Evolutionary conservation across 2,888 invertebrate genomes (phyloP).

Genomic region (Aphodius granarius): DNA sequence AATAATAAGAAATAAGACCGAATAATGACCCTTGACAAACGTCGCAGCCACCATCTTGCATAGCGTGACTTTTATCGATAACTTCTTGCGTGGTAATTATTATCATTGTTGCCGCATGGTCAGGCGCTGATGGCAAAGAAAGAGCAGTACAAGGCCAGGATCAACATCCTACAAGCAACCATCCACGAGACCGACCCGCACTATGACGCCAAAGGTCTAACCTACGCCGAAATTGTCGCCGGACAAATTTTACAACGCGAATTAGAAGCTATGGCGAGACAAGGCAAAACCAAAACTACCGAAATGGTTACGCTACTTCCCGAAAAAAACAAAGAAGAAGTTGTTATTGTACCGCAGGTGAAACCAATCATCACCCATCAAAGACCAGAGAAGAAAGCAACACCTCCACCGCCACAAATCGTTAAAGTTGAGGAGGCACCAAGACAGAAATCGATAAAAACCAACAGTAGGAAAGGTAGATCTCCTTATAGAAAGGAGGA

Average conservation of each 20-base stretch:
- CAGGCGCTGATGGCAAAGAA: conserved; percentile 67
- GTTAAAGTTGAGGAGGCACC: conserved; percentile 30
- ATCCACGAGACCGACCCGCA: conserved; percentile 78
- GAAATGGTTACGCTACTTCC: conserved; percentile 7
- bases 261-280: neutral
- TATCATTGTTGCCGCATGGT: conserved; percentile 46
- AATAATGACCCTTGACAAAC: conserved; percentile 36
- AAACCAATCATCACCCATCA: neutral
- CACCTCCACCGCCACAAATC: conserved; percentile 36
- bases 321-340: conserved; percentile 1
- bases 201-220: conserved; percentile 57
- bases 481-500: conserved; percentile 55
- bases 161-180: conserved; percentile 70
- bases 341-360: neutral
- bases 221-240: conserved; percentile 74
- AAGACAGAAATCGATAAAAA: conserved; percentile 18
- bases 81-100: conserved; percentile 35
- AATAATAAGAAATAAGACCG: neutral
- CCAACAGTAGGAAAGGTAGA: conserved; percentile 53
- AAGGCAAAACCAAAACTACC: neutral
- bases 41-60: conserved; percentile 54
- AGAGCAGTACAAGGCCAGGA: conserved; percentile 69
- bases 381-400: conserved; percentile 29
- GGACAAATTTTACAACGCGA: conserved; percentile 46
- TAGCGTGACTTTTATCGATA: conserved; percentile 33